Conservation (phyloP, 2,113 vertebrate genomes). For the Boulengeromyrus knoepffleri region DNA sequence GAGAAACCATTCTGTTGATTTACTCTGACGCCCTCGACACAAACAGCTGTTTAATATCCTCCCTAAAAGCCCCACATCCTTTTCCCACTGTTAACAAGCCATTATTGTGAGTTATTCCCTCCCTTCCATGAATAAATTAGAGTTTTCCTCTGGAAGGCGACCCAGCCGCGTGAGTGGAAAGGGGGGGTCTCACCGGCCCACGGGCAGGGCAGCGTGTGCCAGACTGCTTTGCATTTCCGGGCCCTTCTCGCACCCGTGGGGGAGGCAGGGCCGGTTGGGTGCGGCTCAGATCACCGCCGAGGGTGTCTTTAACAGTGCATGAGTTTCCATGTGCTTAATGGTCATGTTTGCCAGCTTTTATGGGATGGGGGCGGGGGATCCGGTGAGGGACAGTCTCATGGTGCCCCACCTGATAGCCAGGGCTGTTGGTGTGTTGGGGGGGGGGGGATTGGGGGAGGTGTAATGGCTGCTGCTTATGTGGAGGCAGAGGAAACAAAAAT, state of each 20-base stretch:
- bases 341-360: constrained; percentile 34
- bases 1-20: constrained; percentile 87
- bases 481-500: neutral
- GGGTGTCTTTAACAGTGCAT: constrained; percentile 28
- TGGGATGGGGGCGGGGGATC: constrained; percentile 20
- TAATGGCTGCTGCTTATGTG: neutral
- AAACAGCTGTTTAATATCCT: constrained; percentile 93
- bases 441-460: neutral
- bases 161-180: constrained; percentile 66
- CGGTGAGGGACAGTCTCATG: constrained; percentile 17
- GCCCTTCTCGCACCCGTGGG: constrained; percentile 15
- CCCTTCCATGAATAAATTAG: constrained; percentile 72
- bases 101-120: constrained; percentile 84
- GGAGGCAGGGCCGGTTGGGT: neutral
- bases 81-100: constrained; percentile 85
- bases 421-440: constrained; percentile 27
- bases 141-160: constrained; percentile 45
- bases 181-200: constrained; percentile 44
- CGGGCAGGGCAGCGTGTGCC: constrained; percentile 30
- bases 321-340: constrained; percentile 33
- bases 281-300: neutral
- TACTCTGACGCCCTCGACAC: constrained; percentile 73
- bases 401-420: constrained; percentile 16
- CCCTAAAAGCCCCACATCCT: constrained; percentile 81
- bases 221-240: constrained; percentile 37